phyloP scores from a whole-genome alignment of 92 coral and sea anemone species.

The Epizoanthus illoricatus region DNA sequence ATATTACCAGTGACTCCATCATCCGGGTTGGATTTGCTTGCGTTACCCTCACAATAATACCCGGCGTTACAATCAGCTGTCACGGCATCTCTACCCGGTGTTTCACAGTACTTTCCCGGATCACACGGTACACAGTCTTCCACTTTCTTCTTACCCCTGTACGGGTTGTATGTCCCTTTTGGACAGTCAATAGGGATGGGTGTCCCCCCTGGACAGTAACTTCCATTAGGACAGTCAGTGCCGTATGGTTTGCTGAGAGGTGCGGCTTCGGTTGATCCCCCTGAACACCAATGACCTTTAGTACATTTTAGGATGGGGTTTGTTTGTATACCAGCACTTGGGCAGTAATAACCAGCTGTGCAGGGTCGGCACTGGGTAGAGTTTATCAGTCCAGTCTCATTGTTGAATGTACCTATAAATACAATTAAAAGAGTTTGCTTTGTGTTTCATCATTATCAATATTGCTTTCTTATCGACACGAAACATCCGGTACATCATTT shows the following conservation, averaged over 20 bases:
- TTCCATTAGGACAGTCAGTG: constrained; percentile 94
- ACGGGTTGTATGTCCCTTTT: constrained; percentile 89
- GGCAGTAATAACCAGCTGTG: constrained; percentile 85
- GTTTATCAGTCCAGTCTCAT: constrained; percentile 72
- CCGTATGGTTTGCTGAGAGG: constrained; percentile 75
- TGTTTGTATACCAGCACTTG: constrained; percentile 53
- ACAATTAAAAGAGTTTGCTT: not conserved
- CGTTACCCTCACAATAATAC: constrained; percentile 75
- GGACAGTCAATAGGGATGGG: constrained; percentile 86
- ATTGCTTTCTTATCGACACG: not conserved
- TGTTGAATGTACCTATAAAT: constrained; percentile 80
- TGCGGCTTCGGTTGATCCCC: constrained; percentile 72
- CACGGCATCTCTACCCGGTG: constrained; percentile 72
- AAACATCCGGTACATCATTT: too few species aligned
- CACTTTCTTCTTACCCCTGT: constrained; percentile 65
- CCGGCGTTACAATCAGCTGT: constrained; percentile 77
- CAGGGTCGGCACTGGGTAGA: constrained; percentile 83
- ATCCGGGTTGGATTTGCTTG: constrained; percentile 67
- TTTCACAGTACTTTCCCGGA: constrained; percentile 92
- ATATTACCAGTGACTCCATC: constrained; percentile 79
- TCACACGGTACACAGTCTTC: constrained; percentile 91
- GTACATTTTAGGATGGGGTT: constrained; percentile 72
- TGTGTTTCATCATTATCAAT: not conserved
- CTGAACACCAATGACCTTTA: constrained; percentile 91
- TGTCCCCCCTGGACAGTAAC: constrained; percentile 93